Evolutionary conservation across 1,140 invertebrate genomes (phyloP).

Genomic region (Achroia grisella): DNA sequence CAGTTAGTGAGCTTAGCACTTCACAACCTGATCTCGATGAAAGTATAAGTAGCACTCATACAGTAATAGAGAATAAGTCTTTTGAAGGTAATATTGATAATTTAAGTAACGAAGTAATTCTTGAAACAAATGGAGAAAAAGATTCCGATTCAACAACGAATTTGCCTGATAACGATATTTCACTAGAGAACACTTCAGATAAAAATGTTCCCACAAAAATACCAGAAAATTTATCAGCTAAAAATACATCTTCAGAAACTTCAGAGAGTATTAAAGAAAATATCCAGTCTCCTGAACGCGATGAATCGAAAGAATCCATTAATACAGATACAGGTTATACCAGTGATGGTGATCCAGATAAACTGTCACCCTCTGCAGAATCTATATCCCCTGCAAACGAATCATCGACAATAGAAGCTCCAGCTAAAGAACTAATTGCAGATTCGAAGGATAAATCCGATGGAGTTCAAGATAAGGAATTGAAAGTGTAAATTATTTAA

Average conservation of each 20-base stretch:
- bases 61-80: conserved; percentile 51
- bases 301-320: conserved; percentile 33
- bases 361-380: neutral
- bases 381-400: neutral
- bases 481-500: no score
- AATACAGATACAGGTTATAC: conserved; percentile 28
- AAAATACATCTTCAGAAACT: no score
- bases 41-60: conserved; percentile 45
- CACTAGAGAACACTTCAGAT: conserved; percentile 19
- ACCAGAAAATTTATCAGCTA: conserved; percentile 6
- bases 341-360: conserved; percentile 12
- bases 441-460: neutral
- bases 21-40: conserved; percentile 41
- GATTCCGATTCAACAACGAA: conserved; percentile 5
- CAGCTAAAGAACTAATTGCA: neutral
- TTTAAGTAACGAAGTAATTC: conserved; percentile 13
- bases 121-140: conserved; percentile 8
- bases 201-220: conserved; percentile 15
- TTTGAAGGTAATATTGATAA: conserved; percentile 27
- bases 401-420: conserved; percentile 4
- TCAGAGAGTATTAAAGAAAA: no score
- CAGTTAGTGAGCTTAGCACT: conserved; percentile 20
- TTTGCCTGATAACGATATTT: conserved; percentile 19
- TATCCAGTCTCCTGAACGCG: conserved; percentile 20
- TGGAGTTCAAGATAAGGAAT: neutral